phyloP scores from a whole-genome alignment of 2,888 invertebrate genomes.

The Nezara viridula region DNA sequence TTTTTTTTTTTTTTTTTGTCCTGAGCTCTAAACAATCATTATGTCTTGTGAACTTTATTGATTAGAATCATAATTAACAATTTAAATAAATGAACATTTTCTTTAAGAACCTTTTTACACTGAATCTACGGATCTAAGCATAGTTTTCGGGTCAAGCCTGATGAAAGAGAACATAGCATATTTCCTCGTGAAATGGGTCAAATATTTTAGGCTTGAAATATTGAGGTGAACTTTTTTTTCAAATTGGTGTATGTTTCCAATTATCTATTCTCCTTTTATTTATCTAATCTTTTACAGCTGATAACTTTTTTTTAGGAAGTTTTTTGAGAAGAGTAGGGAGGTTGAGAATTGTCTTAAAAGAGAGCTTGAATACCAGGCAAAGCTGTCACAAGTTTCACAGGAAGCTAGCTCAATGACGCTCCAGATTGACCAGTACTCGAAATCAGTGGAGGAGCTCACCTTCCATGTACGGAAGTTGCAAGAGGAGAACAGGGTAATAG shows the following conservation, averaged over 20 bases:
- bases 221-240: neutral
- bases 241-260: neutral
- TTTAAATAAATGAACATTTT: neutral
- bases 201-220: neutral
- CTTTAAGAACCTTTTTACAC: neutral
- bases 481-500: conserved; percentile 51
- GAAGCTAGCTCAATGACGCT: conserved; percentile 45
- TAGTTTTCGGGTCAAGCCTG: neutral
- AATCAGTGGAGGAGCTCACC: conserved; percentile 50
- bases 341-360: conserved; percentile 50
- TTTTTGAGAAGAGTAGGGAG: conserved; percentile 56
- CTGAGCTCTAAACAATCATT: no score
- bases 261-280: neutral
- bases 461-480: conserved; percentile 31
- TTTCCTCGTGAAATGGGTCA: neutral
- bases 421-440: conserved; percentile 52
- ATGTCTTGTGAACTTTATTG: no score
- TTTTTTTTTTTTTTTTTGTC: no score
- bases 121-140: neutral
- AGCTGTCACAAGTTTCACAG: conserved; percentile 38
- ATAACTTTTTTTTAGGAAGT: conserved; percentile 37
- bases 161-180: neutral
- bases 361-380: conserved; percentile 56
- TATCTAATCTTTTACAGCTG: neutral
- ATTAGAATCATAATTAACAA: neutral